These are phyloP conservation scores for Salvelinus alpinus DNA, from an alignment of 2,113 vertebrate species.

Conservation along the genomic window DNA sequence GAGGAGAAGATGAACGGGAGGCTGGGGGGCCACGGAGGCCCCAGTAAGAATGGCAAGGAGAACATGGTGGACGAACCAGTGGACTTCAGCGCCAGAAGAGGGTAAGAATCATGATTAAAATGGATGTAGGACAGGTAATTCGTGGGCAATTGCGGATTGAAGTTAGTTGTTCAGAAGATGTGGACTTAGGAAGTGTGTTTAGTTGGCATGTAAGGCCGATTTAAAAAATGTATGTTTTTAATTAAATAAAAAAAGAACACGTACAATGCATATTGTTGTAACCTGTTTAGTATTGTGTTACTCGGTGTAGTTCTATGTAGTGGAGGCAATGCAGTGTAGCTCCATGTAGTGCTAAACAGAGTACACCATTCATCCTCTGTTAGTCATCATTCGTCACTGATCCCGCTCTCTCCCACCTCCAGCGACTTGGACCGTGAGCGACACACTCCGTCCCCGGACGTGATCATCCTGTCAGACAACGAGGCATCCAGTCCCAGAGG, in stretches of 20 bases:
- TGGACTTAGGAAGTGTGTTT: too few relatives aligned
- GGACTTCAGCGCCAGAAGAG: slow-evolving; percentile 93
- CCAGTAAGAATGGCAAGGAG: slow-evolving; percentile 89
- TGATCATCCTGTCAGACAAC: slow-evolving; percentile 96
- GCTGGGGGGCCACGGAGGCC: slow-evolving; percentile 78
- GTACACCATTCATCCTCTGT: too few relatives aligned
- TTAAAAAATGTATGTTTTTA: too few relatives aligned
- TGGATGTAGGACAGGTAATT: too few relatives aligned
- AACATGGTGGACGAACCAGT: slow-evolving; percentile 94
- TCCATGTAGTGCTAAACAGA: background rate
- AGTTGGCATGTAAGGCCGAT: too few relatives aligned
- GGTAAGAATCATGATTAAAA: slow-evolving; percentile 71
- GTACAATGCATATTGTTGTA: too few relatives aligned
- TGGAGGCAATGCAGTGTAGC: too few relatives aligned
- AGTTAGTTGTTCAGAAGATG: too few relatives aligned
- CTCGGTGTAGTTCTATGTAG: too few relatives aligned
- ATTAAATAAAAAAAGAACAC: too few relatives aligned
- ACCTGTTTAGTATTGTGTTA: too few relatives aligned
- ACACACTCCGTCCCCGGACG: slow-evolving; percentile 89
- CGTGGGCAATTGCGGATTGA: too few relatives aligned
- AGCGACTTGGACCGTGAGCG: slow-evolving; percentile 86
- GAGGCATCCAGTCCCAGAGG: slow-evolving; percentile 93
- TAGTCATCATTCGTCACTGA: background rate
- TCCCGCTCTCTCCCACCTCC: background rate
- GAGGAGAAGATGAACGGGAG: slow-evolving; percentile 79